Evolutionary conservation across 2,113 vertebrate genomes (phyloP).

Genomic region (Dolichallabes microphthalmus): DNA sequence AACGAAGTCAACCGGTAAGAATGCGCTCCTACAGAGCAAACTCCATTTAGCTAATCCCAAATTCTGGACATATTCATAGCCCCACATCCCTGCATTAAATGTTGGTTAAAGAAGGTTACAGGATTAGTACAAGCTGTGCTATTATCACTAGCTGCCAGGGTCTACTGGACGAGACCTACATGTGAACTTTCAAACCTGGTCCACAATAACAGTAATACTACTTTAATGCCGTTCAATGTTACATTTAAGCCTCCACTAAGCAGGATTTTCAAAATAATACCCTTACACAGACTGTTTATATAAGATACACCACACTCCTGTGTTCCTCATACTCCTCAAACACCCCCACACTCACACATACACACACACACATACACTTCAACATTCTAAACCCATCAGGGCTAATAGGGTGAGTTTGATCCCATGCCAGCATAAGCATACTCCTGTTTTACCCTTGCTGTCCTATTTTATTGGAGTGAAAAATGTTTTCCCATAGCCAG

Average conservation of each 20-base stretch:
- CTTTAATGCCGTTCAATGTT: conserved; percentile 71
- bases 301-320: conserved; percentile 68
- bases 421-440: conserved; percentile 92
- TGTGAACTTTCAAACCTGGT: conserved; percentile 70
- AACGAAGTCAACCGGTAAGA: conserved; percentile 39
- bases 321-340: conserved; percentile 16
- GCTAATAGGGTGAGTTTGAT: conserved; percentile 95
- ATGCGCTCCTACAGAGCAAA: conserved; percentile 21
- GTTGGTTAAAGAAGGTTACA: conserved; percentile 56
- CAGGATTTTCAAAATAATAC: conserved; percentile 86
- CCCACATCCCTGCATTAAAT: conserved; percentile 54
- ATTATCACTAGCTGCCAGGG: conserved; percentile 60
- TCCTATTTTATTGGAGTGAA: conserved; percentile 96
- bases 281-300: conserved; percentile 87
- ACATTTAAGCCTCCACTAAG: conserved; percentile 72
- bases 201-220: conserved; percentile 64
- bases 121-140: conserved; percentile 57
- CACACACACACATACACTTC: conserved; percentile 64
- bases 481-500: conserved; percentile 93
- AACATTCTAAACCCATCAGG: conserved; percentile 52
- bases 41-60: conserved; percentile 44
- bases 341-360: conserved; percentile 50
- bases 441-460: conserved; percentile 95
- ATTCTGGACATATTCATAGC: conserved; percentile 35
- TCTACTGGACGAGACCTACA: conserved; percentile 56